Percentiles rank a stretch among this genome's conserved stretches.
phyloP scores from a whole-genome alignment of 2,888 invertebrate genomes.

The Leucophora obtusa region DNA sequence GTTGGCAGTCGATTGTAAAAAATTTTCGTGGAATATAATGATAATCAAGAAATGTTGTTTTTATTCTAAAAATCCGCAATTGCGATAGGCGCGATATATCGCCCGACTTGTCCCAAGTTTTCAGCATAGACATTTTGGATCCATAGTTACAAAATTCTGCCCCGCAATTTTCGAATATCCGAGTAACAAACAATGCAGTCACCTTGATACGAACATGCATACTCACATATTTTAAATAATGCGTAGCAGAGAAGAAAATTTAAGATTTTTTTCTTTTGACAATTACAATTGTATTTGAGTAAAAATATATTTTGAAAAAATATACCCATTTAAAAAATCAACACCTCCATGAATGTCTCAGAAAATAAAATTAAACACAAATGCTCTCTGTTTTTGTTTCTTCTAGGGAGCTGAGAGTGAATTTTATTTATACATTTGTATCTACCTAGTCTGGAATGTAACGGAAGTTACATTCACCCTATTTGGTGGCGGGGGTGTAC shows the following conservation, averaged over 20 bases:
- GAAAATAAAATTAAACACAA: constrained; percentile 13
- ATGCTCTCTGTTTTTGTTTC: background rate
- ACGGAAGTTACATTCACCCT: background rate
- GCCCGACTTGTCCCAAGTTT: no score
- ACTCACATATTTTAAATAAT: constrained; percentile 9
- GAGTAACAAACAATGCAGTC: no score
- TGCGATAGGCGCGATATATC: no score
- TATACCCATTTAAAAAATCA: background rate
- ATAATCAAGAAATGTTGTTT: no score
- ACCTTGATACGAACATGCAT: no score
- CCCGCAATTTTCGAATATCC: no score
- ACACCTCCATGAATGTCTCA: constrained; percentile 16
- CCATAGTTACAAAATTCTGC: no score
- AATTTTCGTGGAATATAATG: no score
- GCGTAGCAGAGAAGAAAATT: constrained; percentile 6
- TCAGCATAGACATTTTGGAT: no score
- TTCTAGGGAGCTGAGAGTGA: background rate
- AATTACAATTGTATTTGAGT: constrained; percentile 10
- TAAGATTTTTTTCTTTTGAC: constrained; percentile 8
- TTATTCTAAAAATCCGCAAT: no score
- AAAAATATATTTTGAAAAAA: constrained; percentile 5
- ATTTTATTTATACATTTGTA: background rate
- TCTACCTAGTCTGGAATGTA: constrained; percentile 20
- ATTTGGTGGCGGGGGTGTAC: background rate
- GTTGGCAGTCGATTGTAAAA: no score